These are phyloP conservation scores for Parnassius glacialis DNA, from an alignment of 2,888 invertebrate species.

Conservation along the genomic window DNA sequence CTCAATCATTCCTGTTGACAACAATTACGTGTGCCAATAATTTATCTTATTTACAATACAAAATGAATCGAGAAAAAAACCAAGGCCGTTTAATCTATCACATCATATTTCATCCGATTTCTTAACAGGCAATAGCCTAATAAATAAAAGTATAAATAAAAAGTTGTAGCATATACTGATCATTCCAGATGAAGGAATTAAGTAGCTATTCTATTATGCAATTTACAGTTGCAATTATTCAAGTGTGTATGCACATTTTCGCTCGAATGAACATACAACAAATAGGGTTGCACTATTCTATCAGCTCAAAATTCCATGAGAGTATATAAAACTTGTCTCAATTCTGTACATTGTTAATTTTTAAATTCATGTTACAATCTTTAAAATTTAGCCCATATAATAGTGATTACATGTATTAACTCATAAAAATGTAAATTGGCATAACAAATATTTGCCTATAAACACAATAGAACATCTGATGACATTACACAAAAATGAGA, in stretches of 20 bases:
- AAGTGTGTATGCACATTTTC: constrained; percentile 64
- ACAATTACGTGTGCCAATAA: constrained; percentile 60
- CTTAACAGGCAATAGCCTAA: constrained; percentile 74
- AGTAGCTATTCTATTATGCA: constrained; percentile 65
- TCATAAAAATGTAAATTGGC: no score
- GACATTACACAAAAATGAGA: no score
- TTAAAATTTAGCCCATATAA: background rate
- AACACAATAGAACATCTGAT: no score
- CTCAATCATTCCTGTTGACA: constrained; percentile 54
- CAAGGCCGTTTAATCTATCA: constrained; percentile 72
- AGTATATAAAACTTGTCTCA: background rate
- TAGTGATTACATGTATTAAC: background rate
- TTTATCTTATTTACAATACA: constrained; percentile 76
- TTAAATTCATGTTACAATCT: background rate
- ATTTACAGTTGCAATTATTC: constrained; percentile 69
- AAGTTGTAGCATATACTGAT: constrained; percentile 57
- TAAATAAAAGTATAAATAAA: constrained; percentile 52
- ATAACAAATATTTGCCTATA: no score
- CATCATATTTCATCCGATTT: constrained; percentile 62
- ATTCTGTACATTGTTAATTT: background rate
- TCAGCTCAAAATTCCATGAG: background rate
- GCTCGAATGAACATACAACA: constrained; percentile 75
- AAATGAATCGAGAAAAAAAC: constrained; percentile 59
- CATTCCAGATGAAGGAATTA: constrained; percentile 59
- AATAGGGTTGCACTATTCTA: constrained; percentile 14